phyloP scores from a whole-genome alignment of 1,140 invertebrate genomes.

The Leptopilina boulardi region DNA sequence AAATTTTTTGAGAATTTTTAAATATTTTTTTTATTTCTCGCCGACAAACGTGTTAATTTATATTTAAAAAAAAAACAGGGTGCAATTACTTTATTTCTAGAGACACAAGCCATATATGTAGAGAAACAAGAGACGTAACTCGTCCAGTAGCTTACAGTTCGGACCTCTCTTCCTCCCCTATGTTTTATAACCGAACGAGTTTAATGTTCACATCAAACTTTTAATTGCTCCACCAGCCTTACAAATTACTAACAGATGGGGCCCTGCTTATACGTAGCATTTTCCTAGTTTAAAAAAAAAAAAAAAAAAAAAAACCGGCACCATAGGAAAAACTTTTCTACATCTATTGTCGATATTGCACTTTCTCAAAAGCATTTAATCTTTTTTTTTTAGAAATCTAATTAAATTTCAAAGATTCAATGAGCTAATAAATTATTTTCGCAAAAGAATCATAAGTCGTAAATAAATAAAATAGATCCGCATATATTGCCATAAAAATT shows the following conservation, averaged over 20 bases:
- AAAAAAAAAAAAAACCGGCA: slow-evolving; percentile 64
- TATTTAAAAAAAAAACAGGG: background rate
- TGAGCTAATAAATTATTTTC: too few species aligned
- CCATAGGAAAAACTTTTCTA: slow-evolving; percentile 51
- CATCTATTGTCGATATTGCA: slow-evolving; percentile 17
- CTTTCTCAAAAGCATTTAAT: slow-evolving; percentile 16
- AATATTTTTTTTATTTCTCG: background rate
- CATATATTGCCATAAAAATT: background rate
- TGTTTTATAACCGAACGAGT: slow-evolving; percentile 72
- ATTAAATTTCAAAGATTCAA: too few species aligned
- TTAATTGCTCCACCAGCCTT: slow-evolving; percentile 73
- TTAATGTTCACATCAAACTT: slow-evolving; percentile 75
- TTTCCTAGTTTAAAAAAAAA: too few species aligned
- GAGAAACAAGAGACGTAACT: background rate
- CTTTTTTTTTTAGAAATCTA: background rate
- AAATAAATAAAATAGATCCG: too few species aligned
- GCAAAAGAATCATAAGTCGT: too few species aligned
- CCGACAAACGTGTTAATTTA: background rate
- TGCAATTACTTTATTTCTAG: background rate
- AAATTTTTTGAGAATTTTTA: background rate
- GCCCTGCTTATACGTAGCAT: slow-evolving; percentile 60
- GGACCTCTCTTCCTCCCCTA: slow-evolving; percentile 43
- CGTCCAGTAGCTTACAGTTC: slow-evolving; percentile 3
- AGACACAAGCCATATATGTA: background rate
- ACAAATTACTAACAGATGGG: slow-evolving; percentile 74